Percentiles rank a stretch among this genome's conserved stretches.
These are phyloP conservation scores for Bombus pyrosoma DNA, from an alignment of 1,140 invertebrate species.

Conservation along the genomic window DNA sequence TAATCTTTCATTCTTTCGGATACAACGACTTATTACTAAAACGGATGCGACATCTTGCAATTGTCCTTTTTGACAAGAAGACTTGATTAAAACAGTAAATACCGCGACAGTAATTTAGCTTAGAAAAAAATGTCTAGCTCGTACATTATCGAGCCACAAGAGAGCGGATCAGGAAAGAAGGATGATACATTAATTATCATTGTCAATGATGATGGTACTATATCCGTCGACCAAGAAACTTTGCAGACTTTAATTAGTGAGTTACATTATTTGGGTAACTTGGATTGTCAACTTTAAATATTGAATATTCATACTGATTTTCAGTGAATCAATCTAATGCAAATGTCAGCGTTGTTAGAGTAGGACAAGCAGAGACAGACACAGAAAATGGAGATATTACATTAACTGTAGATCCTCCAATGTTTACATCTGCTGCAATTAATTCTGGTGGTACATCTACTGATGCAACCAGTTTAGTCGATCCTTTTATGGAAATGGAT, in stretches of 20 bases:
- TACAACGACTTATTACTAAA: background rate
- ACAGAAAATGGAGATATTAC: constrained; percentile 76
- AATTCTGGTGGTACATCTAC: constrained; percentile 45
- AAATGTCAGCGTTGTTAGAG: constrained; percentile 81
- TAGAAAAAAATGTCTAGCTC: constrained; percentile 78
- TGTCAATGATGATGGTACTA: constrained; percentile 88
- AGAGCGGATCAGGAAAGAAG: constrained; percentile 73
- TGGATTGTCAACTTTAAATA: constrained; percentile 40
- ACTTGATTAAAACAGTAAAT: background rate
- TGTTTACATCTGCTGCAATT: constrained; percentile 58
- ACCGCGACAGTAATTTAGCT: background rate
- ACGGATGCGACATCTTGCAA: too few species aligned
- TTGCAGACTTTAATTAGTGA: constrained; percentile 88
- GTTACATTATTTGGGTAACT: constrained; percentile 51
- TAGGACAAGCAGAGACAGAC: constrained; percentile 78
- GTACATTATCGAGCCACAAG: constrained; percentile 76
- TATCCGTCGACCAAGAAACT: constrained; percentile 88
- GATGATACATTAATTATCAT: constrained; percentile 86
- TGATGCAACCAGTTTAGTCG: constrained; percentile 73
- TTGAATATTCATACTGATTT: constrained; percentile 26
- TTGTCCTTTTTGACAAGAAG: background rate
- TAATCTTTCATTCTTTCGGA: background rate
- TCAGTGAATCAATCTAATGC: constrained; percentile 82
- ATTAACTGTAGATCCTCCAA: constrained; percentile 79
- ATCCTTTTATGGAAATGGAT: constrained; percentile 84